Evolutionary conservation across 2,888 invertebrate species (phyloP).

Genomic region (Aleiodes leptofemur): DNA sequence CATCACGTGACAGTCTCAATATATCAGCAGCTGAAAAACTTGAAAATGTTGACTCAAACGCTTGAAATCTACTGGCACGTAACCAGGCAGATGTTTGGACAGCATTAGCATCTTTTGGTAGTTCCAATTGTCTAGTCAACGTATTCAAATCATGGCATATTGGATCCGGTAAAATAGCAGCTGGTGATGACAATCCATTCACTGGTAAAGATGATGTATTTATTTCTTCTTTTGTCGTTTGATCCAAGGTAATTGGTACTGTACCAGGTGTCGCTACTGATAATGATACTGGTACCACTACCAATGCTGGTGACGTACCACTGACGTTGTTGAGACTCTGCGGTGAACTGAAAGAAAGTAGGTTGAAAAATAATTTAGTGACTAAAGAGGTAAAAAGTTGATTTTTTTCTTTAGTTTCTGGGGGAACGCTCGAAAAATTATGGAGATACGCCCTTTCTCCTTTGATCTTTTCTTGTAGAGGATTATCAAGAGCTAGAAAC

Average conservation of each 20-base stretch:
- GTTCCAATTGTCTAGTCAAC: conserved; percentile 51
- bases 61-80: conserved; percentile 84
- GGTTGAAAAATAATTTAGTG: neutral
- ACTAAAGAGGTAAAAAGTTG: too few species aligned
- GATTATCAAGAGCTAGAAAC: too few species aligned
- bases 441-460: too few species aligned
- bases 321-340: conserved; percentile 58
- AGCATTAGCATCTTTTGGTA: conserved; percentile 83
- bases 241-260: conserved; percentile 60
- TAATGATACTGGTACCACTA: conserved; percentile 61
- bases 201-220: conserved; percentile 37
- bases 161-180: conserved; percentile 59
- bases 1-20: conserved; percentile 91
- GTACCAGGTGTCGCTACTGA: conserved; percentile 60
- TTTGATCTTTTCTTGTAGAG: too few species aligned
- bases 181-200: conserved; percentile 61
- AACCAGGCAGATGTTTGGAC: conserved; percentile 89
- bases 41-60: conserved; percentile 86
- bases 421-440: too few species aligned
- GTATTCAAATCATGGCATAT: conserved; percentile 12
- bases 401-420: too few species aligned
- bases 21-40: conserved; percentile 94
- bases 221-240: conserved; percentile 63
- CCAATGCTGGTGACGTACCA: conserved; percentile 59
- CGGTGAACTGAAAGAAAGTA: conserved; percentile 61